Percentiles rank a stretch among this genome's conserved stretches.
Evolutionary conservation across 1,140 invertebrate species (phyloP).

Genomic region (Plutomurus gul): DNA sequence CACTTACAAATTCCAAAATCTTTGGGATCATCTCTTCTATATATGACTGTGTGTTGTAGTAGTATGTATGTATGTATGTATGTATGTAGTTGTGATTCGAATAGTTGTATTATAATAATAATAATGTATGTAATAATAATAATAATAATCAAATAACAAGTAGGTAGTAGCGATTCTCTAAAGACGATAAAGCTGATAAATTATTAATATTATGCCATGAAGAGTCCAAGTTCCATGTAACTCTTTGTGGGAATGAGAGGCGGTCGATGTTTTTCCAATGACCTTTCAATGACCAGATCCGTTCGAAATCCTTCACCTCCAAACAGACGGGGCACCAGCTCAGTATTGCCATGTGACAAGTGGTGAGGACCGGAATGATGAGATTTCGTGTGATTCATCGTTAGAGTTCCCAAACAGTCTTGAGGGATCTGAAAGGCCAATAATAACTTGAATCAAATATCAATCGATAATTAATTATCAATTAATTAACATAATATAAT

Average conservation of each 20-base stretch:
- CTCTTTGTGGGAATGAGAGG: conserved; percentile 45
- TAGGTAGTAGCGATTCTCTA: not conserved
- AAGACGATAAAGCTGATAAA: not conserved
- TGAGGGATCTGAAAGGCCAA: conserved; percentile 36
- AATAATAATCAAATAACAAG: not conserved
- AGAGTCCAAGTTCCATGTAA: conserved; percentile 46
- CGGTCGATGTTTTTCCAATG: conserved; percentile 40
- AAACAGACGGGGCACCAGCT: conserved; percentile 28
- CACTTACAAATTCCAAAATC: conserved; percentile 27
- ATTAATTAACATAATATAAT: not conserved
- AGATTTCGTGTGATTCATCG: conserved; percentile 34
- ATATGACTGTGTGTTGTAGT: too few species aligned
- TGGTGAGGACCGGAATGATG: conserved; percentile 33
- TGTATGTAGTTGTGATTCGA: too few species aligned
- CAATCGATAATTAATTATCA: not conserved
- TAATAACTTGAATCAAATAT: not conserved
- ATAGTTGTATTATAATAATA: not conserved
- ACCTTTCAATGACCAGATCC: conserved; percentile 38
- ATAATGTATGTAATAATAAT: not conserved
- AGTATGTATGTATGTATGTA: too few species aligned
- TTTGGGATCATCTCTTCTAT: conserved; percentile 7
- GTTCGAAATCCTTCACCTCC: conserved; percentile 39
- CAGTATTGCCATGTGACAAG: not conserved
- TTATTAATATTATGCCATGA: conserved; percentile 36
- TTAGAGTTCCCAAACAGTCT: conserved; percentile 43